Percentiles rank a stretch among this genome's conserved stretches.
Evolutionary conservation across 2,113 vertebrate genomes (phyloP).

Genomic region (Herpetotheres cachinnans): DNA sequence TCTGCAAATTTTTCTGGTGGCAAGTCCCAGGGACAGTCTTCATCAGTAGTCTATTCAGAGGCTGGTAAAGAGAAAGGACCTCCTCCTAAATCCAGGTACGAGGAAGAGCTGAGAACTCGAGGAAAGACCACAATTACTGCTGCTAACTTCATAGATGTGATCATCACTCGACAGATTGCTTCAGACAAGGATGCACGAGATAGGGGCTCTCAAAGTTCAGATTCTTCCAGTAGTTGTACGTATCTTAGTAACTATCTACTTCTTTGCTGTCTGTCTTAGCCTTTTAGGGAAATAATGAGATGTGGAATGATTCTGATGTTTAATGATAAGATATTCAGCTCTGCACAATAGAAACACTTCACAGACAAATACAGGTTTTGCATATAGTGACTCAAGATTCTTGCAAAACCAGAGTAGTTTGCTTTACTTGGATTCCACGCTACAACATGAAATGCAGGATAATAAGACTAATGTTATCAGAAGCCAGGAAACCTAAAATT

Average conservation of each 20-base stretch:
- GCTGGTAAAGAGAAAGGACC: constrained; percentile 89
- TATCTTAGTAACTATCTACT: constrained; percentile 58
- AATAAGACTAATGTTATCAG: not conserved
- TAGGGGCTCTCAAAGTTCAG: constrained; percentile 92
- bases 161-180: constrained; percentile 98
- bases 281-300: not conserved
- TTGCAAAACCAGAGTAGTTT: not conserved
- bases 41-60: constrained; percentile 83
- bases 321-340: not conserved
- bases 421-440: not conserved
- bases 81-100: constrained; percentile 93
- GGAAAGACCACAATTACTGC: constrained; percentile 98
- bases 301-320: not conserved
- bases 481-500: not conserved
- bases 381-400: not conserved
- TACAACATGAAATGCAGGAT: not conserved
- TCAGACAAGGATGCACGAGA: constrained; percentile 95
- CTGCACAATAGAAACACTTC: not conserved
- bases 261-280: constrained; percentile 46
- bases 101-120: constrained; percentile 93
- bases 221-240: constrained; percentile 95
- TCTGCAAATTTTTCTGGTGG: constrained; percentile 78
- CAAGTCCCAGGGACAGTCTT: constrained; percentile 80
- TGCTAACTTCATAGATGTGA: constrained; percentile 98
- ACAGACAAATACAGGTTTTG: not conserved